phyloP scores from a whole-genome alignment of 2,113 vertebrate genomes.

The Amphiprion percula region DNA sequence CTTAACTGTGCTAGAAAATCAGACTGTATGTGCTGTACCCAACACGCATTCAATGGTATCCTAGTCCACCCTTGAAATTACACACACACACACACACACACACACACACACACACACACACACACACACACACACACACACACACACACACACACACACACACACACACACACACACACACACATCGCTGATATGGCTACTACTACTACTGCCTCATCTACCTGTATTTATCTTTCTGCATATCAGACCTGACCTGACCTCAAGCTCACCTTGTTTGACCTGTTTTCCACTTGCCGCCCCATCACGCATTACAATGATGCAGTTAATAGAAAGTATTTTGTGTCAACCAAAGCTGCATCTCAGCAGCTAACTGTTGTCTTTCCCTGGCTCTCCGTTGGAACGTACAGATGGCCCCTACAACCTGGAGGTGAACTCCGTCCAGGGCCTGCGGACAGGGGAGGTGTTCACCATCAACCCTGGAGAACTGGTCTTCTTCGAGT shows the following conservation, averaged over 20 bases:
- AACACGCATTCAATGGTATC: not conserved
- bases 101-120: not conserved
- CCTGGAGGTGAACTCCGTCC: slow-evolving; percentile 91
- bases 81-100: not conserved
- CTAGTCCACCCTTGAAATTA: not conserved
- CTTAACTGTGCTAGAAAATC: not conserved
- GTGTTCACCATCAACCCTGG: slow-evolving; percentile 93
- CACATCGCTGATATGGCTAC: not conserved
- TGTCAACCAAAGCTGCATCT: not conserved
- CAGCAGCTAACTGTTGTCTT: slow-evolving; percentile 22
- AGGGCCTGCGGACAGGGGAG: slow-evolving; percentile 88
- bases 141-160: not conserved
- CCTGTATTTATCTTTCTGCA: not conserved
- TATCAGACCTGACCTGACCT: not conserved
- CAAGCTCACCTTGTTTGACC: not conserved
- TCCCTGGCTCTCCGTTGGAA: slow-evolving; percentile 8
- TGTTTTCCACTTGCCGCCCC: not conserved
- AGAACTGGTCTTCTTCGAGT: slow-evolving; percentile 91
- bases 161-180: not conserved
- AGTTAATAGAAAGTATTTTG: not conserved
- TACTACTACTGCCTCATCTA: too few relatives aligned
- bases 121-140: not conserved
- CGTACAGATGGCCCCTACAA: slow-evolving; percentile 94
- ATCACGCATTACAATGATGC: slow-evolving; percentile 4
- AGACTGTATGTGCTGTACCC: not conserved